These are phyloP conservation scores for Dinomys branickii DNA, from an alignment of 2,113 vertebrate species.

Conservation along the genomic window DNA sequence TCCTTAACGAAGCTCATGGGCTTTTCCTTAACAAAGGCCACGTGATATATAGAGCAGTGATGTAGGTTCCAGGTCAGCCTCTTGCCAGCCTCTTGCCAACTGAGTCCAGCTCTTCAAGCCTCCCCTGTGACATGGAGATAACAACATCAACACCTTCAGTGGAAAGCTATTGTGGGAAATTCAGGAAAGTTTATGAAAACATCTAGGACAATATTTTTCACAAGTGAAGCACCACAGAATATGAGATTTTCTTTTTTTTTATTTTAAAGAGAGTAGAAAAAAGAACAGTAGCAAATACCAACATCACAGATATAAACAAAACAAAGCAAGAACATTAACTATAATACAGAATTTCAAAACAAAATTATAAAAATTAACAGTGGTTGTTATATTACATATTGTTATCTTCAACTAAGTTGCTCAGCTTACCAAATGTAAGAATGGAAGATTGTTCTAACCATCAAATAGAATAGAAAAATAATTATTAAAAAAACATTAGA, in stretches of 20 bases:
- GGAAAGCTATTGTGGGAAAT: background rate
- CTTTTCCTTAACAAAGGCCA: background rate
- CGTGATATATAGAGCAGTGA: background rate
- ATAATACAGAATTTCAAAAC: too few relatives aligned
- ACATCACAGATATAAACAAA: too few relatives aligned
- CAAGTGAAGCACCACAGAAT: background rate
- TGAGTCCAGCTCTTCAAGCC: background rate
- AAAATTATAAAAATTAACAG: too few relatives aligned
- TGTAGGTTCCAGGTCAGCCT: background rate
- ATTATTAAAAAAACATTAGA: too few relatives aligned
- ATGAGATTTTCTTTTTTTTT: background rate
- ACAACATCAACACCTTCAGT: background rate
- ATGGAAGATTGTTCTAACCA: too few relatives aligned
- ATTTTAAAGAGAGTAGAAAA: too few relatives aligned
- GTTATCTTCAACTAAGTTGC: too few relatives aligned
- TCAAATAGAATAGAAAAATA: too few relatives aligned
- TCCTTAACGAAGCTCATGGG: background rate
- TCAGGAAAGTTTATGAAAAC: background rate
- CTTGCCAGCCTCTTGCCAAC: background rate
- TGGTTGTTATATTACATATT: too few relatives aligned
- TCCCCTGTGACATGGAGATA: background rate
- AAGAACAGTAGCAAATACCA: too few relatives aligned
- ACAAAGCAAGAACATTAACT: too few relatives aligned
- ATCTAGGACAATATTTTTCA: background rate
- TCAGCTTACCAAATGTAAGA: too few relatives aligned